Evolutionary conservation across 2,113 vertebrate species (phyloP), one percentile per base, ranked within the genome.

Genomic region (Cynopterus brachyotis): DNA sequence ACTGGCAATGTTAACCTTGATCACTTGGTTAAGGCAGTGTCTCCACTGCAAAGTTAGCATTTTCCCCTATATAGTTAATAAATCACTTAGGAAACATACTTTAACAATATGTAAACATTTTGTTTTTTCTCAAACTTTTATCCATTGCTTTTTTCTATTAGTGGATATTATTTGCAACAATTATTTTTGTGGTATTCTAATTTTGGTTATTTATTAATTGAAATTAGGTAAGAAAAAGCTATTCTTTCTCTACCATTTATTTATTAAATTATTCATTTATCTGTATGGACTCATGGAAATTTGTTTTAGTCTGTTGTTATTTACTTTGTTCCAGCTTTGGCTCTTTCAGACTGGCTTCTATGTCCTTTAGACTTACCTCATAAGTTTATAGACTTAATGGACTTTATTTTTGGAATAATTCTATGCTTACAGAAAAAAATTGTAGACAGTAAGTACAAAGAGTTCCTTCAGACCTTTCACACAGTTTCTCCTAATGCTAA

Each of bases 391-490:
- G 16, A 64, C 30, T 60, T 62, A 89, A 19, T 35, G 50, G 6
- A 40, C 3, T 78, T 66, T 47, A 78, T 59, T 81, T 92, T 67
- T 28, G 53, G 15, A 93, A 70, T 93, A 91, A 90, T 78, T 91
- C 73, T 69, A 91, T 59, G 53, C 67, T 47, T 85, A 80, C 67
- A 89, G 24, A 93, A 70, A 57, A 91, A 91, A 75, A 80, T 55
- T 81, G 3, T 32, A 78, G 64, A 85, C 0, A 79, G 42, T 84
- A 26, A 79, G 42, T 80, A 26, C 47, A 90, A 9, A 76, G 30
- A 67, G 53, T 78, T 82, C 28, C n/a, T 76, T 12, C 45, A 64
- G 42, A 37, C 24, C 6, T 7, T 82, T 83, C 69, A 35, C 37
- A 57, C 62, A 81, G 37, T 15, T 50, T 50, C 26, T 4, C 19